These are phyloP conservation scores for Sicus ferrugineus DNA, from an alignment of 2,888 invertebrate species.

Conservation along the genomic window DNA sequence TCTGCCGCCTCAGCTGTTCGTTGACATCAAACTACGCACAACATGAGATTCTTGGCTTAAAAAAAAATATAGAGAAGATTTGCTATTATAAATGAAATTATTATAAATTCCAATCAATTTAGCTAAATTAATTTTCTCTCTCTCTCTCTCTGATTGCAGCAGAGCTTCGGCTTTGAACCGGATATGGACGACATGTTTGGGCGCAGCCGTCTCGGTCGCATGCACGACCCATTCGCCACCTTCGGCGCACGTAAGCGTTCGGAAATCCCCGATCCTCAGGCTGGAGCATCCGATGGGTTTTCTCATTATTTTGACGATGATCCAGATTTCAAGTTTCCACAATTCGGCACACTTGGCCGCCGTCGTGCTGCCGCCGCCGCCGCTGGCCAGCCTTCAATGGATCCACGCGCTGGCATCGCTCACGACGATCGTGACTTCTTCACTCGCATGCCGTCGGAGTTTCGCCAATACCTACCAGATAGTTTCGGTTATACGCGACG, in stretches of 20 bases:
- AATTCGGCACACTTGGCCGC: constrained; percentile 59
- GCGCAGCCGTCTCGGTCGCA: constrained; percentile 59
- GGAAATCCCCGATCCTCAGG: constrained; percentile 54
- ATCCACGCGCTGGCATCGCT: constrained; percentile 38
- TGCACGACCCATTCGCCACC: constrained; percentile 61
- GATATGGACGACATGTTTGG: constrained; percentile 61
- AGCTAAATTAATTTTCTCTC: not conserved
- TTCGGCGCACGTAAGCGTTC: constrained; percentile 62
- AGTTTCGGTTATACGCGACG: constrained; percentile 56
- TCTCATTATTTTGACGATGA: constrained; percentile 54
- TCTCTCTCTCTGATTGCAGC: constrained; percentile 49
- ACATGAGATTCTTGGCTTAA: no score
- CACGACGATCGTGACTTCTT: constrained; percentile 59
- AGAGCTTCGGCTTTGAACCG: constrained; percentile 61
- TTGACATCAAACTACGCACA: not conserved
- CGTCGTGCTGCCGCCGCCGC: constrained; percentile 49
- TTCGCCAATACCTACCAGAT: constrained; percentile 63
- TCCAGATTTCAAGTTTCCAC: constrained; percentile 62
- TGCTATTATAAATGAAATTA: not conserved
- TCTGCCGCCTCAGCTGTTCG: not conserved
- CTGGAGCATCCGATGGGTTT: constrained; percentile 52
- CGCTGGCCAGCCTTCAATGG: constrained; percentile 39
- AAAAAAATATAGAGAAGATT: not conserved
- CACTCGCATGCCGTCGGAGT: constrained; percentile 62
- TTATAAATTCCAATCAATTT: not conserved